Base-by-base conservation (phyloP, 2,888 invertebrate species). In the Caenorhabditis sp. region DNA sequence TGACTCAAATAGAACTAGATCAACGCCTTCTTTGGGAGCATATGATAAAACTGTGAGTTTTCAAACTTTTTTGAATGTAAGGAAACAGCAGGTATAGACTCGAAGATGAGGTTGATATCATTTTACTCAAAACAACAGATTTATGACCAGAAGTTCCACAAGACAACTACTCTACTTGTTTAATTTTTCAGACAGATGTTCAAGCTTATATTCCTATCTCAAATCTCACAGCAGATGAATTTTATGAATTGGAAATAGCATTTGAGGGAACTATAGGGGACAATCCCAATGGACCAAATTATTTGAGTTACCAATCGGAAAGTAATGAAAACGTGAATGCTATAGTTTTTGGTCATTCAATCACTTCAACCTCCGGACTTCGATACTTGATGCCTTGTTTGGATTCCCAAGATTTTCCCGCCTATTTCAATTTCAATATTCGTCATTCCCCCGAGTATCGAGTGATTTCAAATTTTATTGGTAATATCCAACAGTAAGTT, bases 301-400 rank as follows among this genome's bases (percentile, higher is more conserved):
- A 64, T 54, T 21, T 67, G 20, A 23, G 23, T 31, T 68, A 68
- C 38, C 14, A 57, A 3, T 38, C 59, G 0, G 20, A 50, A 10
- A 64, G 63, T 58, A 62, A 58, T 27, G 54, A 60, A 12, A 59
- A 27, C 20, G 69, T 66, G 31, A 50, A 68, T 60, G 31, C 68
- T 23, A 52, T 73, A n/a, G 63, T 69, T 17, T 69, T 69, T 50
- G 68, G 69, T 20, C 62, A 63, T 38, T 10, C 61, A 17, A 52
- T 60, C 27, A 66, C 68, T 38, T 23, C 56, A 23, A 53, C 65
- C 7, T 56, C 50, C 21, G 76, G 76, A 23, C 62, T 70, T 38
- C 69, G 76, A 56, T 67, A 65, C 59, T 54, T 72, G 59, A 66
- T 76, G 60, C 76, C 76, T 38, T 76, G 76, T 61, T 62, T 72